These are phyloP conservation scores for Agraylea sexmaculata DNA, from an alignment of 1,140 invertebrate species.

Conservation along the genomic window DNA sequence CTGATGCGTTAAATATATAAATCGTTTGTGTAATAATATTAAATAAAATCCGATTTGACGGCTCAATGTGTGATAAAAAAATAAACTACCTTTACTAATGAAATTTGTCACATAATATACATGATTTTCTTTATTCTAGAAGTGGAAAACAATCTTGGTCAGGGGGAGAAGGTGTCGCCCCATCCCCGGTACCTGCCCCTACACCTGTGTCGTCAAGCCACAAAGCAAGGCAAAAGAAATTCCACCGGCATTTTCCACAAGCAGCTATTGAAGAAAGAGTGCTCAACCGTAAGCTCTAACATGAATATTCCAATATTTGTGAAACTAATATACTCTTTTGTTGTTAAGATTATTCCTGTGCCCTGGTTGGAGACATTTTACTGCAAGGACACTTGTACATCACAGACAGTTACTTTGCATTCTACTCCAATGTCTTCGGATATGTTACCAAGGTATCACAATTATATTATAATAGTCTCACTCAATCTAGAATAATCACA, in stretches of 20 bases:
- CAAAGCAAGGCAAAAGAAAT: slow-evolving; percentile 61
- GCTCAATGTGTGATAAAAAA: background rate
- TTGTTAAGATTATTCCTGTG: slow-evolving; percentile 80
- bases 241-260: slow-evolving; percentile 59
- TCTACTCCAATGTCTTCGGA: slow-evolving; percentile 90
- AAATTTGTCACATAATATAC: too few relatives aligned
- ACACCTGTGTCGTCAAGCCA: slow-evolving; percentile 31
- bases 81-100: background rate
- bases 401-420: slow-evolving; percentile 86
- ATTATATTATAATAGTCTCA: background rate
- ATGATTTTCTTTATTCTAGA: slow-evolving; percentile 21
- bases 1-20: background rate
- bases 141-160: slow-evolving; percentile 35
- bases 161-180: slow-evolving; percentile 20
- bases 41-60: background rate
- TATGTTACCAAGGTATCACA: slow-evolving; percentile 71
- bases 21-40: background rate
- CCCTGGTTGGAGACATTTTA: slow-evolving; percentile 81
- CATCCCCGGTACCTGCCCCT: slow-evolving; percentile 17
- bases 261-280: slow-evolving; percentile 64
- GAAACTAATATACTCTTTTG: slow-evolving; percentile 16
- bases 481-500: background rate
- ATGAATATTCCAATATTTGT: background rate
- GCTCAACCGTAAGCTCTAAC: slow-evolving; percentile 59
- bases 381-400: slow-evolving; percentile 87